These are phyloP conservation scores for Acipenser transmontanus DNA, from an alignment of 2,797 vertebrate genomes.

Conservation along the genomic window DNA sequence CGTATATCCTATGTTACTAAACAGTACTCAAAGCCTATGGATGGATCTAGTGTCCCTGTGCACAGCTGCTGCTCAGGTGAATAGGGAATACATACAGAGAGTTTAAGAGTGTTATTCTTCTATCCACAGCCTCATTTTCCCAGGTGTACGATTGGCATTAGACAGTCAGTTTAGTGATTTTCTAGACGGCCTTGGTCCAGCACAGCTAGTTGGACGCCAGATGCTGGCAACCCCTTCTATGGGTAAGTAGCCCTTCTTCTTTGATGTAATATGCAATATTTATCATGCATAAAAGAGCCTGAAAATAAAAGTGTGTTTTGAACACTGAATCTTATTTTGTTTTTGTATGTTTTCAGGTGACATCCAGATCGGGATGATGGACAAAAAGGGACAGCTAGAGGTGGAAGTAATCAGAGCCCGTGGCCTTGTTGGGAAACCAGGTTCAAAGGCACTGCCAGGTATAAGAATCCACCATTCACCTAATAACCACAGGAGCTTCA, in stretches of 20 bases:
- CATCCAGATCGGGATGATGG: slow-evolving; percentile 97
- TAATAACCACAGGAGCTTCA: too few species aligned
- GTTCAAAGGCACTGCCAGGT: slow-evolving; percentile 99
- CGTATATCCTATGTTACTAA: too few species aligned
- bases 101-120: too few species aligned
- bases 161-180: slow-evolving; percentile 98
- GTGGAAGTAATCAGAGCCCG: slow-evolving; percentile 96
- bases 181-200: slow-evolving; percentile 92
- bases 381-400: slow-evolving; percentile 96
- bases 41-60: too few species aligned
- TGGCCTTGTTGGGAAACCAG: slow-evolving; percentile 98
- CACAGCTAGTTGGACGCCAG: slow-evolving; percentile 92
- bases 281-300: too few species aligned
- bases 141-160: slow-evolving; percentile 88
- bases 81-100: too few species aligned
- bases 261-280: too few species aligned
- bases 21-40: too few species aligned
- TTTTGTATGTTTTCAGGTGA: slow-evolving; percentile 66
- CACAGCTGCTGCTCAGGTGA: too few species aligned
- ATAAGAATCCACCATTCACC: slow-evolving; percentile 7
- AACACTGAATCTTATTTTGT: not conserved
- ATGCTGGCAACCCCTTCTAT: slow-evolving; percentile 94
- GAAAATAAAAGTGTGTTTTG: not conserved
- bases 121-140: slow-evolving; percentile 84
- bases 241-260: slow-evolving; percentile 62